Base-by-base conservation (phyloP, 2,888 invertebrate species). In the Maniola hyperantus region DNA sequence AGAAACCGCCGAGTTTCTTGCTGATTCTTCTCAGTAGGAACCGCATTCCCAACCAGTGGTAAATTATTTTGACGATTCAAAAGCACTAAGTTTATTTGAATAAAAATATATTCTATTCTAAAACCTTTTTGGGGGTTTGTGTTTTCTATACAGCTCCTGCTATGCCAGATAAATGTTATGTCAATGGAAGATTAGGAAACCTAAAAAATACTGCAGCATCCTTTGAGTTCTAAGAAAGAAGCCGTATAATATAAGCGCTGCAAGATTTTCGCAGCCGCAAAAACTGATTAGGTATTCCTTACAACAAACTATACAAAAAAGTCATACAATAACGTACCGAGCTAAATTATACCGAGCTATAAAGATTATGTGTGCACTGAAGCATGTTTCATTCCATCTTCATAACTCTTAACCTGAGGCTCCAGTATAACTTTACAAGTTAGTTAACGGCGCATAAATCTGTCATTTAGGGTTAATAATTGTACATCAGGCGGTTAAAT, bases 321-420 rank as follows among this genome's bases (percentile, higher is more conserved):
- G 10, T 7, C 51, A 33, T 53, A 33, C 51, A 53, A n/a, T 33
- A 53, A 53, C 33, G 26, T 53, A n/a, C 33, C 48, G 8, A 53
- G 33, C 33, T 53, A 0, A 53, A 33, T n/a, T n/a, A n/a, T 53
- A n/a, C 33, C 48, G 8, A 53, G 33, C 33, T 53, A 0, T 33
- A 33, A 7, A 50, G 18, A 10, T 10, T 26, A 2, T n/a, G 33
- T 33, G 51, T 53, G 26, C 51, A 53, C 6, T 53, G 51, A 33
- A 53, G n/a, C 51, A 53, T 53, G n/a, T 7, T 13, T 5, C 2
- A 53, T 26, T 6, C 11, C 4, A 51, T 51, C 26, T n/a, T 51
- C 6, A 51, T 53, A 39, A 53, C 33, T 33, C 7, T 26, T 26
- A 53, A 33, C 11, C 5, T 53, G 18, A 50, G 2, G 18, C 13